Percentiles rank a stretch among this genome's conserved stretches.
Conservation (phyloP, 2,113 vertebrate species). For the Tonatia bakeri region DNA sequence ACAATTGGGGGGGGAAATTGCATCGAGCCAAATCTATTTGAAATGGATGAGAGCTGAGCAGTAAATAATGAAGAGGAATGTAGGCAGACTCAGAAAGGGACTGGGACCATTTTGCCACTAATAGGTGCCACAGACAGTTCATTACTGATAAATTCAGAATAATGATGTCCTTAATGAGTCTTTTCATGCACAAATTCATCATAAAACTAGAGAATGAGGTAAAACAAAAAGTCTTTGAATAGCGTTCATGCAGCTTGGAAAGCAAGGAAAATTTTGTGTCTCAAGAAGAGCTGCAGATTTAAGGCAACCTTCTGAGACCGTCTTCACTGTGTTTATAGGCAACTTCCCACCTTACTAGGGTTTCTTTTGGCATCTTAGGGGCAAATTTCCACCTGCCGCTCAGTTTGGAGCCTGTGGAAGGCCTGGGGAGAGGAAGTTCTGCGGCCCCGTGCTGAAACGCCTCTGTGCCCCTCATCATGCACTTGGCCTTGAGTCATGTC, state of each 20-base stretch:
- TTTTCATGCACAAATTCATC: slow-evolving; percentile 69
- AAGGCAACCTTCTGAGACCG: background rate
- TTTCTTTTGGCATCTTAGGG: background rate
- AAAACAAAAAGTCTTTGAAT: slow-evolving; percentile 61
- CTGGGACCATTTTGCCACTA: slow-evolving; percentile 59
- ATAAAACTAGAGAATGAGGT: slow-evolving; percentile 63
- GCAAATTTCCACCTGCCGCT: background rate
- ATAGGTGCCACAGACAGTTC: slow-evolving; percentile 62
- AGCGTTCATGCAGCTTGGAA: slow-evolving; percentile 5
- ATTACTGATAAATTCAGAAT: slow-evolving; percentile 71
- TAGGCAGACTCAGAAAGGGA: slow-evolving; percentile 53
- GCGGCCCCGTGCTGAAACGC: background rate
- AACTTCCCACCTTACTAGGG: background rate
- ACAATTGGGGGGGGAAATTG: slow-evolving; percentile 59
- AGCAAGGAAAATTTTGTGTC: slow-evolving; percentile 48
- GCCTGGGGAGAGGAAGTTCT: background rate
- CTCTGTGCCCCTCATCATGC: background rate
- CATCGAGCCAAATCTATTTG: slow-evolving; percentile 54
- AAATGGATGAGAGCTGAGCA: slow-evolving; percentile 54
- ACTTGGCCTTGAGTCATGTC: background rate
- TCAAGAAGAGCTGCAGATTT: background rate
- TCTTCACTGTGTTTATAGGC: background rate
- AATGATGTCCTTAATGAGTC: slow-evolving; percentile 67
- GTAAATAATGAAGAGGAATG: slow-evolving; percentile 75
- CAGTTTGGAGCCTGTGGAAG: background rate